Evolutionary conservation across 1,140 invertebrate genomes (phyloP).

Genomic region (Drosophila suzukii): DNA sequence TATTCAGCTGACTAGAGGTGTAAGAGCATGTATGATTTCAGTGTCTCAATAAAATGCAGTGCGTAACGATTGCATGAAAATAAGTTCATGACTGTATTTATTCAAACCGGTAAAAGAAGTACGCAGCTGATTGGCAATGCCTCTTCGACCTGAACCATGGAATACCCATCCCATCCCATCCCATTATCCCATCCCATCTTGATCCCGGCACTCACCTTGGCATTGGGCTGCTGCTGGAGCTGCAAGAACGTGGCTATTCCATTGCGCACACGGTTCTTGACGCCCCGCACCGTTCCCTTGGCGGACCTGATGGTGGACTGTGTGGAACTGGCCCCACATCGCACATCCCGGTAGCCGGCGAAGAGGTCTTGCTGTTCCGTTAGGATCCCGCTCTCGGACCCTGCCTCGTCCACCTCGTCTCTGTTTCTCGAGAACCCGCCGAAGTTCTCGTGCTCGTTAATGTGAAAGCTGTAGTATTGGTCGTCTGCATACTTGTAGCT

Average conservation of each 20-base stretch:
- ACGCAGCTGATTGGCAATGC: neutral
- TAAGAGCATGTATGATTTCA: neutral
- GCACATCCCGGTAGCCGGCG: slow-evolving; percentile 92
- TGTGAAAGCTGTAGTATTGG: slow-evolving; percentile 92
- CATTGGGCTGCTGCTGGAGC: slow-evolving; percentile 88
- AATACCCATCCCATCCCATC: neutral
- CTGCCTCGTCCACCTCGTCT: slow-evolving; percentile 52
- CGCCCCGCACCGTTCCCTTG: slow-evolving; percentile 95
- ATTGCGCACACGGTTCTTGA: slow-evolving; percentile 96
- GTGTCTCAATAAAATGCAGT: neutral
- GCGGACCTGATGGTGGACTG: slow-evolving; percentile 93
- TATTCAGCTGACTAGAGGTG: neutral
- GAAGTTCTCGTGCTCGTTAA: slow-evolving; percentile 88
- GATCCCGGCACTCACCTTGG: slow-evolving; percentile 87
- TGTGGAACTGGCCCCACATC: slow-evolving; percentile 88
- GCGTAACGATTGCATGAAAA: neutral
- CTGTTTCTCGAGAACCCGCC: slow-evolving; percentile 86
- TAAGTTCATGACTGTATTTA: neutral
- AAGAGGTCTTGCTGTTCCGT: slow-evolving; percentile 87
- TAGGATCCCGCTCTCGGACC: slow-evolving; percentile 16
- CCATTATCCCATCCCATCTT: neutral
- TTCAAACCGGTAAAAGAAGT: slow-evolving; percentile 1
- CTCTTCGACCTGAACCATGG: neutral
- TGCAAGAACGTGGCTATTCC: slow-evolving; percentile 98
- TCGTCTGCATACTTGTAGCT: slow-evolving; percentile 88